These are phyloP conservation scores for Nebria ingens DNA, from an alignment of 1,140 invertebrate genomes.

Conservation along the genomic window DNA sequence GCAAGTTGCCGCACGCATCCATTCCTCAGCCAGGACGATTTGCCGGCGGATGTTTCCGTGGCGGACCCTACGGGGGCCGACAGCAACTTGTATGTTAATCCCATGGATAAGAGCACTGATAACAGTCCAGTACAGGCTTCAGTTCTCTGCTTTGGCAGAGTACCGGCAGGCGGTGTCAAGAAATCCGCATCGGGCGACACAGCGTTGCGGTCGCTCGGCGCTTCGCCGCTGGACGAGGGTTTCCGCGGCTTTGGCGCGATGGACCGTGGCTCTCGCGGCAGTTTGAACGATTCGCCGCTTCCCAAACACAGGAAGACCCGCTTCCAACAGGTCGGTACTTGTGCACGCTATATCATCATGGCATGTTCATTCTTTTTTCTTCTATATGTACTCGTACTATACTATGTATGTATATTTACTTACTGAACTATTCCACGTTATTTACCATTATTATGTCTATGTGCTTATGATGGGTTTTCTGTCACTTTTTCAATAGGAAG, in stretches of 20 bases:
- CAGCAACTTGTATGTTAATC: constrained; percentile 88
- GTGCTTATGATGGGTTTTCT: too few species aligned
- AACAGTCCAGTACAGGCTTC: constrained; percentile 25
- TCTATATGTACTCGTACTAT: too few species aligned
- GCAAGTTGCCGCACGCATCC: constrained; percentile 92
- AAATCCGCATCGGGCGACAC: constrained; percentile 71
- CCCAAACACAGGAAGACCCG: constrained; percentile 78
- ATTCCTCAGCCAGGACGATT: constrained; percentile 71
- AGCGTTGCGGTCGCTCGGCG: constrained; percentile 43
- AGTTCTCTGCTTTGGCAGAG: not conserved
- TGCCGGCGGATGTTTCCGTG: constrained; percentile 56
- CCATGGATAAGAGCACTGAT: constrained; percentile 57
- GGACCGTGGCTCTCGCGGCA: constrained; percentile 48
- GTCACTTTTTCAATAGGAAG: too few species aligned
- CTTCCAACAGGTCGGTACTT: constrained; percentile 63
- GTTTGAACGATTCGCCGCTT: constrained; percentile 53
- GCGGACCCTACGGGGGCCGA: constrained; percentile 38
- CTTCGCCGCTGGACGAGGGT: constrained; percentile 41
- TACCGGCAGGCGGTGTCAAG: constrained; percentile 42
- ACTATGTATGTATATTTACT: too few species aligned
- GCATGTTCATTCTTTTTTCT: too few species aligned
- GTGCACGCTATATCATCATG: too few species aligned
- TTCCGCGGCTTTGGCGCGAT: constrained; percentile 41
- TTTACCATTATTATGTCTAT: too few species aligned
- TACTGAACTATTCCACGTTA: too few species aligned